These are phyloP conservation scores for Pelecanoides urinatrix DNA, from an alignment of 2,113 vertebrate genomes.

Conservation along the genomic window DNA sequence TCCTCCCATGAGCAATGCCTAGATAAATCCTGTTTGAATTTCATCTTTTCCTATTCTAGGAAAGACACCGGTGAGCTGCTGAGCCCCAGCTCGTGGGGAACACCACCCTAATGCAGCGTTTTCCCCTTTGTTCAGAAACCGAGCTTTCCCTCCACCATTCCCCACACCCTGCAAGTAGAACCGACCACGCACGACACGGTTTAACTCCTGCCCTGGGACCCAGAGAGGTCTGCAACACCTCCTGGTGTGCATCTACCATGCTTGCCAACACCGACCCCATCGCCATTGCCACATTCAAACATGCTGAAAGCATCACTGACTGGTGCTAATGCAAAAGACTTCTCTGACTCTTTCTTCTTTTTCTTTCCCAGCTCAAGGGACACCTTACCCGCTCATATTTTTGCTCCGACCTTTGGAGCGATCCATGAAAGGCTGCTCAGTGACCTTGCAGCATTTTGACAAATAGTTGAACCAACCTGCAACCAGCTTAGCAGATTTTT, in stretches of 20 bases:
- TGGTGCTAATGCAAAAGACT: neutral
- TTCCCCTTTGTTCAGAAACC: neutral
- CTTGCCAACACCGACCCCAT: neutral
- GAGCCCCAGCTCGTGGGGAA: neutral
- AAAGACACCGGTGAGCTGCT: neutral
- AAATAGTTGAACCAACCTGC: neutral
- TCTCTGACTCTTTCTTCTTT: neutral
- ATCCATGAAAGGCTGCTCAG: neutral
- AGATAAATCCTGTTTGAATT: neutral
- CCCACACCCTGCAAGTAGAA: neutral
- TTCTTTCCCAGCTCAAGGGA: neutral
- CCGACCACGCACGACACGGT: accelerated
- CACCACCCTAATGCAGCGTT: neutral
- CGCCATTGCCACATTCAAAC: neutral
- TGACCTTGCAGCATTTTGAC: neutral
- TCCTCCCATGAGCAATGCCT: neutral
- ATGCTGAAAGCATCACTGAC: neutral
- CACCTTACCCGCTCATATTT: neutral
- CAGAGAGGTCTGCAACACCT: neutral
- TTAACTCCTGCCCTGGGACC: neutral
- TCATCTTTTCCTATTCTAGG: neutral
- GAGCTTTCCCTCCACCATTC: neutral
- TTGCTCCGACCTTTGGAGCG: neutral
- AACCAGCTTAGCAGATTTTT: neutral
- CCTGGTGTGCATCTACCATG: neutral